These are phyloP conservation scores for Diabrotica balteata DNA, from an alignment of 2,888 invertebrate genomes.

Conservation along the genomic window DNA sequence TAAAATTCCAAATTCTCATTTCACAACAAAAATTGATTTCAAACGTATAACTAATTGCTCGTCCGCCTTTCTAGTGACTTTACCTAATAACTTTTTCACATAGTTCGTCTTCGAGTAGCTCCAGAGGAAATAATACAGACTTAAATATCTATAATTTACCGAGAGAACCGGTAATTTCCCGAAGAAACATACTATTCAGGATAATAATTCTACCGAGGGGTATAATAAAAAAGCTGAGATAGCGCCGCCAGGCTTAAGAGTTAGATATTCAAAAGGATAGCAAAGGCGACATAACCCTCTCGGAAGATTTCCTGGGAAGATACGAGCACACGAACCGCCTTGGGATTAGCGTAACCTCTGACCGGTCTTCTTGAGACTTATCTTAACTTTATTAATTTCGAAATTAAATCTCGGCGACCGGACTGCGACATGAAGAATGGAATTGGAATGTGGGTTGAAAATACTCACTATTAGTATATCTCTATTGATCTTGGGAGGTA, in stretches of 20 bases:
- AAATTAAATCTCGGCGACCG: conserved; percentile 22
- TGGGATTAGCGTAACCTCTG: conserved; percentile 25
- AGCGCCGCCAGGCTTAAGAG: conserved; percentile 15
- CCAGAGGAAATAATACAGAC: conserved; percentile 8
- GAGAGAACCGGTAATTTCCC: conserved; percentile 24
- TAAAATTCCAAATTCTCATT: too few relatives aligned
- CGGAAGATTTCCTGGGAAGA: conserved; percentile 41
- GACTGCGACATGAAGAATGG: background rate
- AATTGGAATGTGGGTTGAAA: background rate
- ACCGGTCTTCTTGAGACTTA: conserved; percentile 22
- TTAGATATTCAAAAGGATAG: conserved; percentile 24
- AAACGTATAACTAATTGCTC: background rate
- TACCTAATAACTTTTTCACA: conserved; percentile 4
- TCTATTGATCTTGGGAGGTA: too few relatives aligned
- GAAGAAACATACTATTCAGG: conserved; percentile 20
- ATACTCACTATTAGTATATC: background rate
- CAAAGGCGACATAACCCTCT: conserved; percentile 26
- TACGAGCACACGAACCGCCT: conserved; percentile 37
- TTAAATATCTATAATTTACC: conserved; percentile 20
- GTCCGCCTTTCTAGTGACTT: background rate
- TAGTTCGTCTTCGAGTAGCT: conserved; percentile 16
- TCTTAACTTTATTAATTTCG: conserved; percentile 27
- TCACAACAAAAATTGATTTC: too few relatives aligned
- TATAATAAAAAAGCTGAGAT: conserved; percentile 20
- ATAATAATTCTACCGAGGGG: conserved; percentile 21